Evolutionary conservation across 1,140 invertebrate genomes (phyloP).

Genomic region (Drosophila watanabei): DNA sequence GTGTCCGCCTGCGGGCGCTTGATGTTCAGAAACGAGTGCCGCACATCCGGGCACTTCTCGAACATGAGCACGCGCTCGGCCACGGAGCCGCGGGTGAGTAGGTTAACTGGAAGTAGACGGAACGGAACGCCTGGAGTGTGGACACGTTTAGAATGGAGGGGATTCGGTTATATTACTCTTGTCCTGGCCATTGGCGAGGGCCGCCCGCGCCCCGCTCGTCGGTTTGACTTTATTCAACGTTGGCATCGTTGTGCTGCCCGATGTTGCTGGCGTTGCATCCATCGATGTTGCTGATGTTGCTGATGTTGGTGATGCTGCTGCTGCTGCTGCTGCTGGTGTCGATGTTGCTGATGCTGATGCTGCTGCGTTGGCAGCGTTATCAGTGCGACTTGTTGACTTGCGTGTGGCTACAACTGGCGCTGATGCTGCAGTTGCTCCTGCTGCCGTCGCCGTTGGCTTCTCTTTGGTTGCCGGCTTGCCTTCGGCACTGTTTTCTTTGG

Average conservation of each 20-base stretch:
- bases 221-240: slow-evolving; percentile 83
- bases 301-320: slow-evolving; percentile 22
- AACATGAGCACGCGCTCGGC: slow-evolving; percentile 96
- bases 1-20: slow-evolving; percentile 71
- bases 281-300: slow-evolving; percentile 38
- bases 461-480: slow-evolving; percentile 60
- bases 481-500: slow-evolving; percentile 66
- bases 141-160: slow-evolving; percentile 8
- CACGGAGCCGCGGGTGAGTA: slow-evolving; percentile 95
- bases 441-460: slow-evolving; percentile 52
- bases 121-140: slow-evolving; percentile 26
- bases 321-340: slow-evolving; percentile 14
- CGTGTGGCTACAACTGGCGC: slow-evolving; percentile 23
- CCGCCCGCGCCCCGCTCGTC: slow-evolving; percentile 65
- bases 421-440: slow-evolving; percentile 29
- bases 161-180: slow-evolving; percentile 73
- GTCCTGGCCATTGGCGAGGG: slow-evolving; percentile 81
- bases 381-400: slow-evolving; percentile 38
- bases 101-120: slow-evolving; percentile 88
- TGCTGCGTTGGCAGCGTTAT: slow-evolving; percentile 43
- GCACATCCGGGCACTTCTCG: slow-evolving; percentile 93
- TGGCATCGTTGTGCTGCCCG: slow-evolving; percentile 79
- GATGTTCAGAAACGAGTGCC: slow-evolving; percentile 77
- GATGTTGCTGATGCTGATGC: slow-evolving; percentile 23
- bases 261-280: slow-evolving; percentile 59